Conservation (phyloP, 2,888 invertebrate species). For the Tetanocera ferruginea region DNA sequence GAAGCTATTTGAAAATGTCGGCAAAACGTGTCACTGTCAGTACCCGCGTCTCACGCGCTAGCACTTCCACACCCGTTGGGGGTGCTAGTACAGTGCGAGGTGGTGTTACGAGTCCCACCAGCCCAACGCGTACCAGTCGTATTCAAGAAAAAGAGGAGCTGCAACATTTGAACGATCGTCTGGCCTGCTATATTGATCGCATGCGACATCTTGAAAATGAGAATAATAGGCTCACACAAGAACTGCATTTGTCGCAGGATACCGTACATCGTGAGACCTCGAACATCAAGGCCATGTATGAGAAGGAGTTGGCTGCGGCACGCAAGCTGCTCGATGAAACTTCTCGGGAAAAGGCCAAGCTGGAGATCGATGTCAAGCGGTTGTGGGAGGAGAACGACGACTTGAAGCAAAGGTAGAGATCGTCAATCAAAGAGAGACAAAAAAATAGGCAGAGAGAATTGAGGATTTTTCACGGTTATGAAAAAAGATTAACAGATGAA, state of each 20-base stretch:
- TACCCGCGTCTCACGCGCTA: constrained; percentile 64
- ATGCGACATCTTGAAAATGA: constrained; percentile 93
- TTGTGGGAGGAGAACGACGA: constrained; percentile 90
- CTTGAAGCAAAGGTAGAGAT: constrained; percentile 76
- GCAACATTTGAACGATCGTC: constrained; percentile 94
- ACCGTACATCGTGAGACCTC: constrained; percentile 89
- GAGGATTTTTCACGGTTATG: background rate
- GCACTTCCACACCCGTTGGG: constrained; percentile 62
- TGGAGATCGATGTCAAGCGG: constrained; percentile 93
- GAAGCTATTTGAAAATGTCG: constrained; percentile 55
- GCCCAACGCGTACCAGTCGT: constrained; percentile 90
- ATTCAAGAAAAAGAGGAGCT: constrained; percentile 95
- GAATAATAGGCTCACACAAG: constrained; percentile 86
- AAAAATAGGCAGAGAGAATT: background rate
- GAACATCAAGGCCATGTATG: constrained; percentile 91
- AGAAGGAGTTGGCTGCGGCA: constrained; percentile 92
- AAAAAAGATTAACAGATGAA: too few species aligned
- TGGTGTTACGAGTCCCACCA: constrained; percentile 75
- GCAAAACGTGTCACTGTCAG: constrained; percentile 63
- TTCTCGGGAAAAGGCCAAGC: constrained; percentile 90
- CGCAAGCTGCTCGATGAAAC: constrained; percentile 92
- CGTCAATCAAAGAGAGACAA: background rate
- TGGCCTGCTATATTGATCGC: constrained; percentile 96
- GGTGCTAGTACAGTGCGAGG: constrained; percentile 54
- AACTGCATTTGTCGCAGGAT: constrained; percentile 87